These are phyloP conservation scores for Apodemus agrarius DNA, from an alignment of 2,797 vertebrate genomes.

Conservation along the genomic window DNA sequence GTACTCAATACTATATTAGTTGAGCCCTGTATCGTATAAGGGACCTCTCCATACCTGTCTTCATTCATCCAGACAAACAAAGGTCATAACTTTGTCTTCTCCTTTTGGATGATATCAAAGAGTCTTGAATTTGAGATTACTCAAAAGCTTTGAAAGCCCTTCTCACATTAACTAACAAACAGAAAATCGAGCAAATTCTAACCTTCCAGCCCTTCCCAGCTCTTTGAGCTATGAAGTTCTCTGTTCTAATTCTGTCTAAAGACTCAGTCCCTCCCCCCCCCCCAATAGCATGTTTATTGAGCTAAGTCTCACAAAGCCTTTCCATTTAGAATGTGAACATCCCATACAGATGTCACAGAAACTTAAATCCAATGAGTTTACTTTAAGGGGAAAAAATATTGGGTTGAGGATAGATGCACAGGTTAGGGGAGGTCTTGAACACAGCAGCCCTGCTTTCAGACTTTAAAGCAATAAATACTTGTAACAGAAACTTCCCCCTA, in stretches of 20 bases:
- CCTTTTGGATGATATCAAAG: neutral
- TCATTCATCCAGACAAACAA: constrained; percentile 17
- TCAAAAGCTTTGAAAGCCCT: constrained; percentile 12
- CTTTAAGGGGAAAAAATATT: constrained; percentile 4
- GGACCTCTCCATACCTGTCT: neutral
- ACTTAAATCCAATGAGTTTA: constrained; percentile 16
- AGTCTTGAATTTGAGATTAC: constrained; percentile 42
- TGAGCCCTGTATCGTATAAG: neutral
- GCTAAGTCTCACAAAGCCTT: neutral
- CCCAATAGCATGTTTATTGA: neutral
- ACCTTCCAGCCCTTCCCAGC: neutral
- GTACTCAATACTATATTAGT: neutral
- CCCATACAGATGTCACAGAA: neutral
- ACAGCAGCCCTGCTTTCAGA: neutral
- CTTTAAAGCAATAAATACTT: neutral
- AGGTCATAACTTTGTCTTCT: neutral
- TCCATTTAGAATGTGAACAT: neutral
- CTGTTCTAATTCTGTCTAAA: constrained; percentile 31
- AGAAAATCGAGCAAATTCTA: neutral
- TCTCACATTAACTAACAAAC: constrained; percentile 22
- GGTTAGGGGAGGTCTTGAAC: neutral
- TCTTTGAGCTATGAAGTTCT: neutral
- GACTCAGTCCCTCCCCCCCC: neutral
- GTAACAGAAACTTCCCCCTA: neutral
- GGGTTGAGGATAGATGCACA: neutral